These are phyloP conservation scores for Isichthys henryi DNA, from an alignment of 2,113 vertebrate species.

Conservation along the genomic window DNA sequence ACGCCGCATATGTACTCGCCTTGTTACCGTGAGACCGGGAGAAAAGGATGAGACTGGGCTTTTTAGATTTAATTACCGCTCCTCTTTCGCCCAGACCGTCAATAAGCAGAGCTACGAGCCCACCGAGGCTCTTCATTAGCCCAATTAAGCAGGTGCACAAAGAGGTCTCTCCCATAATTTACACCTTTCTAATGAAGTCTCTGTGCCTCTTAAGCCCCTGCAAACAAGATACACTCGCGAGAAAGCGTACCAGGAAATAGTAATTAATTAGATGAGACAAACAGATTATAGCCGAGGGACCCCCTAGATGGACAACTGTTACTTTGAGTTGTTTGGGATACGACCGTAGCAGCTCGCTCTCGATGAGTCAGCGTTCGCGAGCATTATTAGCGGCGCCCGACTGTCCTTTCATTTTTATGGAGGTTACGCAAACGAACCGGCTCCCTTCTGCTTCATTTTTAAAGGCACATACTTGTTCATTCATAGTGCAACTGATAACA, in stretches of 20 bases:
- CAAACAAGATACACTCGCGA: constrained; percentile 81
- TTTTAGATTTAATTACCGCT: constrained; percentile 19
- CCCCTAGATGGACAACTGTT: constrained; percentile 65
- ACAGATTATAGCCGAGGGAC: constrained; percentile 80
- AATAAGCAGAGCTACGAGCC: constrained; percentile 36
- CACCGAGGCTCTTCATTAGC: constrained; percentile 78
- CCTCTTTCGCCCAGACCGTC: background rate
- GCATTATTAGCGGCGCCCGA: background rate
- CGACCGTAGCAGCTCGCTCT: background rate
- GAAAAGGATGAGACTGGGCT: constrained; percentile 5
- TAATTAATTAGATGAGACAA: constrained; percentile 89
- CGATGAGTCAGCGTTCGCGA: constrained; percentile 12
- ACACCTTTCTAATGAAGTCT: constrained; percentile 87
- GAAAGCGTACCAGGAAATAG: constrained; percentile 71
- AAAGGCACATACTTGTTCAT: background rate
- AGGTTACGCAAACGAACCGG: background rate
- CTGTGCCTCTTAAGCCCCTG: constrained; percentile 83
- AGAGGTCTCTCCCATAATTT: constrained; percentile 78
- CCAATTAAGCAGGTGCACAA: constrained; percentile 85
- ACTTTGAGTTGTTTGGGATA: constrained; percentile 40
- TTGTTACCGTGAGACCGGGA: background rate
- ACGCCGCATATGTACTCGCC: background rate
- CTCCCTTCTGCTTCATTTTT: background rate
- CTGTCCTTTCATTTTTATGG: background rate
- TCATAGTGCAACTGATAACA: background rate